Evolutionary conservation across 2,797 vertebrate genomes (phyloP), one percentile per base, ranked within the genome.

Genomic region (Hephaestus fuliginosus): DNA sequence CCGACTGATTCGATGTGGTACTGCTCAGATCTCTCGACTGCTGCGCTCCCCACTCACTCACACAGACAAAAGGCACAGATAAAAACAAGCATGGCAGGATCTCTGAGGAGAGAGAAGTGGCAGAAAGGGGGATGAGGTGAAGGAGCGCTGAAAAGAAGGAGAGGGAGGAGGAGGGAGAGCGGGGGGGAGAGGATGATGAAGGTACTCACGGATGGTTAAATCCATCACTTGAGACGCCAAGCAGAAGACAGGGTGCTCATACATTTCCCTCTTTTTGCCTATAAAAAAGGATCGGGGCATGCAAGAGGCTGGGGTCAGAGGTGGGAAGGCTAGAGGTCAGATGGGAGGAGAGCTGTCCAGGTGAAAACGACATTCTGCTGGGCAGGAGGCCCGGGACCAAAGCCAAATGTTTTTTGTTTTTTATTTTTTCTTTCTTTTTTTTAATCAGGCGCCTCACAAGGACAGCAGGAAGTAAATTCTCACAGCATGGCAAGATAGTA

Each of bases 131-230:
- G 80, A 88, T 89, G 87, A 88, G 87, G 89, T 83, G 90, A 82
- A 56, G 81, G 92, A 94, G 96, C 84, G 87, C 93, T 96, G 94
- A 94, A 94, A 95, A 80, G 76, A 96, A 96, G 95, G 44, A 89
- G 85, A 94, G 91, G 95, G 93, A 94, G 94, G 13, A 55, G 57
- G 67, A 41, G 94, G 95, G 94, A 94, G 94, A 58, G 93, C 91
- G 93, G 30, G 5, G 96, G 44, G 96, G 96, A 93, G 93, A 95
- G 95, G 96, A 95, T 95, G 96, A 95, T 96, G 95, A 95, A 97
- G 95, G 97, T 99, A 99, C 98, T 99, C 98, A 99, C 98, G 98
- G 98, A 99, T 99, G 98, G 98, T 99, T 99, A 99, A 99, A 99
- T 99, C 98, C 98, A 99, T 99, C 98, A 99, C 98, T 99, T 99